Evolutionary conservation across 2,888 invertebrate species (phyloP), one percentile per base, ranked within the genome.

Genomic region (Nomada hirtipes): DNA sequence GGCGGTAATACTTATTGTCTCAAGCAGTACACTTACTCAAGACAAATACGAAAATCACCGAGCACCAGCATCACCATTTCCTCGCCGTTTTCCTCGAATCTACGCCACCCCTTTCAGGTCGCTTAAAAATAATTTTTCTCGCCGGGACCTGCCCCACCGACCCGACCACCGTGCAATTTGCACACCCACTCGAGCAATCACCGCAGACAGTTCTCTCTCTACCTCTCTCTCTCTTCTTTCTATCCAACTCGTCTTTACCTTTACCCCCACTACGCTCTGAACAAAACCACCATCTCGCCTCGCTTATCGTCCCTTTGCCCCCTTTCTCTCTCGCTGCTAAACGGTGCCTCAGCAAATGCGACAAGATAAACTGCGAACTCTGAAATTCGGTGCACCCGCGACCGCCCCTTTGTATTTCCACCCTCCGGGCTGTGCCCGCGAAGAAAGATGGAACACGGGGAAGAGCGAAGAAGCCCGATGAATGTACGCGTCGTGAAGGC

Each of bases 351-450:
- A 73, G 86, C 82, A 79, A 88, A 86, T 80, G 88, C 86, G 70
- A 76, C 88, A 88, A 89, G 88, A 89, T 89, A 89, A 89, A 89
- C 88, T 88, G 86, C 83, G 67, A 86, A 84, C 84, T 85, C 83
- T 69, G 83, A 89, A 89, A 89, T 87, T 89, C 86, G 79, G 88
- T 88, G 81, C 77, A 80, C 75, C 63, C 79, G 71, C 73, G 67
- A 67, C 72, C 82, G 67, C 70, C 87, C 85, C 77, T 82, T 86
- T 83, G 82, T 82, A 76, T 81, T 82, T 70, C 68, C 76, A 59
- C 71, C 60, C 63, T n/a, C 44, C n/a, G 20, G 52, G 26, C 20
- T 75, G 60, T 52, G 69, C 57, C 63, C 50, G 15, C 59, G 57
- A 61, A 74, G 60, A 47, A 60, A 61, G 23, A 65, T 13, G 44